These are phyloP conservation scores for Cephalopholis sonnerati DNA, from an alignment of 2,113 vertebrate genomes.

Conservation along the genomic window DNA sequence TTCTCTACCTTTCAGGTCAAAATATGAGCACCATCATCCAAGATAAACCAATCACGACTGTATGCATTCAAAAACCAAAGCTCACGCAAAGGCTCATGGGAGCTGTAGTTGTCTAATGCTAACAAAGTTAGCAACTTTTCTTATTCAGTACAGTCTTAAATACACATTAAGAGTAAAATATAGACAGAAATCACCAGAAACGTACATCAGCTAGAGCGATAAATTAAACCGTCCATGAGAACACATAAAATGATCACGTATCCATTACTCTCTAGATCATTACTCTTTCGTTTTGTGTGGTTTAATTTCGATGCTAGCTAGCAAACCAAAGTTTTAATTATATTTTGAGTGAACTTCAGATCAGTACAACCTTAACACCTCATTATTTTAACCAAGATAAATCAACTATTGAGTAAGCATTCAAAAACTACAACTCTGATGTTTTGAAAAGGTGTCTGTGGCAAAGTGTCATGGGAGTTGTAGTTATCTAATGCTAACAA, in stretches of 20 bases:
- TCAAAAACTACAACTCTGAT: slow-evolving; percentile 7
- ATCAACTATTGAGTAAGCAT: not conserved
- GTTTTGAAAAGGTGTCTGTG: accelerated
- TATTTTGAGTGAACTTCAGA: too few relatives aligned
- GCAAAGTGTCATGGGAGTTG: slow-evolving; percentile 25
- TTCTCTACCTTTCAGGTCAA: too few relatives aligned
- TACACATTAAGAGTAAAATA: not conserved
- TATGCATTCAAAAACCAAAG: too few relatives aligned
- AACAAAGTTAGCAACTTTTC: not conserved
- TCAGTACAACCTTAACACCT: not conserved
- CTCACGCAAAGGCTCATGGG: too few relatives aligned
- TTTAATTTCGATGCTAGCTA: not conserved
- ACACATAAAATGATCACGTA: not conserved
- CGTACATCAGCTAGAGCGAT: too few relatives aligned
- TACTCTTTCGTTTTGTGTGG: too few relatives aligned
- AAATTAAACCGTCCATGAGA: not conserved
- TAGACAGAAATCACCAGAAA: not conserved
- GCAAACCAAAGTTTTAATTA: not conserved
- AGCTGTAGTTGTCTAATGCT: too few relatives aligned
- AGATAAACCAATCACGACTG: too few relatives aligned
- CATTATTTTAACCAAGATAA: not conserved
- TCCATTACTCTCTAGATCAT: too few relatives aligned
- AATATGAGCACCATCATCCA: too few relatives aligned
- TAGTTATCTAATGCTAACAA: not conserved
- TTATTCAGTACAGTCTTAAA: not conserved